Evolutionary conservation across 2,888 invertebrate species (phyloP).

Genomic region (Ichneumoninae sp.): DNA sequence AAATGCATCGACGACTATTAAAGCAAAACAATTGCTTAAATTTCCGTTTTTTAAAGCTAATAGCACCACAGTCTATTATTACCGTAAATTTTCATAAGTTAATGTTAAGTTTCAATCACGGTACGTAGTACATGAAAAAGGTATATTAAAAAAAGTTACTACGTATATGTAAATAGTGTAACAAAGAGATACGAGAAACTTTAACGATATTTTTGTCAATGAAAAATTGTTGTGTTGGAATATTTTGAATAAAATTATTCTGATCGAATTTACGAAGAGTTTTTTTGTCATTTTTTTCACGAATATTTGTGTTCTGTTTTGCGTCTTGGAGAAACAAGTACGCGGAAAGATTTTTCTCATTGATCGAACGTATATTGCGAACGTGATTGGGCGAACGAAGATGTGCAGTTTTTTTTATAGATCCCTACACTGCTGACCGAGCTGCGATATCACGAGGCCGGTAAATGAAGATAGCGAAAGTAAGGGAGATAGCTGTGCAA

Average conservation of each 20-base stretch:
- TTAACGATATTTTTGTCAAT: slow-evolving; percentile 54
- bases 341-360: neutral
- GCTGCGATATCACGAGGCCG: slow-evolving; percentile 18
- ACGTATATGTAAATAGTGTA: slow-evolving; percentile 38
- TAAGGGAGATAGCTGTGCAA: slow-evolving; percentile 40
- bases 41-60: neutral
- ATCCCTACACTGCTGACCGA: slow-evolving; percentile 19
- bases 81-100: slow-evolving; percentile 1
- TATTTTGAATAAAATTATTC: slow-evolving; percentile 52
- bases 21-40: neutral
- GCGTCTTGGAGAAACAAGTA: neutral
- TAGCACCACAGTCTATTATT: neutral
- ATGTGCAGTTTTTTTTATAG: neutral
- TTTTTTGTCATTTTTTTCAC: neutral
- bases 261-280: neutral
- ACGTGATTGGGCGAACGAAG: neutral
- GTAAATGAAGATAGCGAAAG: slow-evolving; percentile 56
- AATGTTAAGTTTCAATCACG: neutral
- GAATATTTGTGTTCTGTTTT: neutral
- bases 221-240: slow-evolving; percentile 33
- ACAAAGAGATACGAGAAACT: slow-evolving; percentile 20
- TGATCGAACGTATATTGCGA: neutral
- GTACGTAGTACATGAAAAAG: neutral
- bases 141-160: neutral
- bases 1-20: neutral